Percentiles rank a stretch among this genome's conserved stretches.
These are phyloP conservation scores for Catharus bicknelli DNA, from an alignment of 2,113 vertebrate genomes.

Conservation along the genomic window DNA sequence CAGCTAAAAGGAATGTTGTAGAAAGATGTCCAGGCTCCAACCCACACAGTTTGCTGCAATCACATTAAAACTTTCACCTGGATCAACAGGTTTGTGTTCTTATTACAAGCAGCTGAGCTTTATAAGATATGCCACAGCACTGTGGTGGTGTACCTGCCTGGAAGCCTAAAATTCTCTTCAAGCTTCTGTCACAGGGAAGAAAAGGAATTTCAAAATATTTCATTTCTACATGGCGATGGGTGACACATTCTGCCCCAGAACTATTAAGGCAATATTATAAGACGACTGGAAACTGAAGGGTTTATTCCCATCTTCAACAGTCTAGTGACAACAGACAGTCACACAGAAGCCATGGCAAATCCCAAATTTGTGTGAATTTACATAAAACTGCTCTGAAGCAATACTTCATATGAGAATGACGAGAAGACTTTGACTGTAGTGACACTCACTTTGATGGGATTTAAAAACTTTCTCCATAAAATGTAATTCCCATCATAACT, in stretches of 20 bases:
- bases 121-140: accelerated
- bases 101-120: neutral
- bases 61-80: neutral
- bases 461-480: neutral
- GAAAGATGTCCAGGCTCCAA: neutral
- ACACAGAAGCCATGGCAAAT: neutral
- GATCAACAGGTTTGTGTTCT: neutral
- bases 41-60: neutral
- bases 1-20: accelerated
- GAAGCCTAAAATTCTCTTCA: neutral
- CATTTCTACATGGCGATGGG: neutral
- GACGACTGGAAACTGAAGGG: neutral
- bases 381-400: neutral
- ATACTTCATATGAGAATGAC: neutral
- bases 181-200: neutral
- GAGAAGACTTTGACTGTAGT: neutral
- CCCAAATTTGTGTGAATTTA: neutral
- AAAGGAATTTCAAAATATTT: neutral
- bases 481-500: neutral
- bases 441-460: neutral
- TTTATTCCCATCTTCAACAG: neutral
- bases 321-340: neutral
- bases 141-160: neutral
- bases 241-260: neutral
- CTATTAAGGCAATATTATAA: neutral